Evolutionary conservation across 2,113 vertebrate species (phyloP), one percentile per base, ranked within the genome.

Genomic region (Phoenicopterus ruber): DNA sequence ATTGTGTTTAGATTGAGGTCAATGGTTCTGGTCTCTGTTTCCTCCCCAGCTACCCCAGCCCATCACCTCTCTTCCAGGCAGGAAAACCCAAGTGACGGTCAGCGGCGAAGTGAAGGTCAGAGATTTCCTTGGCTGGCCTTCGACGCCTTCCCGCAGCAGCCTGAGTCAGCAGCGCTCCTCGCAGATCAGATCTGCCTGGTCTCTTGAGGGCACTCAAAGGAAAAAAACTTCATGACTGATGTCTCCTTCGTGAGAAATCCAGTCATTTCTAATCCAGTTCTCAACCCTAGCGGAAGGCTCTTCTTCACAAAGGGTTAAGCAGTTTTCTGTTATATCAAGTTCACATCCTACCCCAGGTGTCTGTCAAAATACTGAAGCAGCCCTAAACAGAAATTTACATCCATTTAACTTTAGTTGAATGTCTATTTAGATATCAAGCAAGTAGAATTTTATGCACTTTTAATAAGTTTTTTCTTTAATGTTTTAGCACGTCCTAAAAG

Each of bases 1-100:
- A 89, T 70, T 96, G 89, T 93, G 70, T 95, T 94, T 85, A 93
- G 81, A 85, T 11, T 62, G 78, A 97, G 94, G 86, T 95, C 91
- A 96, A 62, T 47, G 62, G 76, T 73, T 89, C 94, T 96, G 46
- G 77, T 95, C 66, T 82, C 77, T 80, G 91, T 88, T 97, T 97
- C 95, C 94, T 94, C n/a, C 50, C 34, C 86, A 85, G 63, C 62
- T 42, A 94, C 86, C 52, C 82, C 77, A 94, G 46, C 46, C 55
- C 74, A 77, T 9, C 7, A 1, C 50, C 40, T 77, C 49, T 85
- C 54, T 91, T 95, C 70, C 91, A 94, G 78, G 82, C 91, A 97
- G 97, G 95, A 96, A 97, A 95, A 80, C 61, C 77, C 89, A 57
- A 91, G 89, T 47, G 81, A 66, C 4, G 0, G 36, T 76, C 93